Evolutionary conservation across 2,113 vertebrate species (phyloP).

Genomic region (Shinisaurus crocodilurus): DNA sequence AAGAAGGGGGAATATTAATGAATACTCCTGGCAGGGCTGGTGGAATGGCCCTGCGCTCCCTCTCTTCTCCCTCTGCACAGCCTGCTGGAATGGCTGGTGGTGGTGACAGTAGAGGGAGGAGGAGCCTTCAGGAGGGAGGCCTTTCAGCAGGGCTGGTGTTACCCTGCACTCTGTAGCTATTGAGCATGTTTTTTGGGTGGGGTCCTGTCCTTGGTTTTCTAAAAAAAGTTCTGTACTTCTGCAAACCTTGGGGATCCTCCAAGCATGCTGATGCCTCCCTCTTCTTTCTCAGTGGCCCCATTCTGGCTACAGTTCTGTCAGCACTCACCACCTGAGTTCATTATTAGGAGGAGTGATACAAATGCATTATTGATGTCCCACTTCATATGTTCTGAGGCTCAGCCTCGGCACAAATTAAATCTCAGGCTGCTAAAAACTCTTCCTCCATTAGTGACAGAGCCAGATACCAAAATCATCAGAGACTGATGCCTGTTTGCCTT

Average conservation of each 20-base stretch:
- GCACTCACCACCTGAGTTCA: neutral
- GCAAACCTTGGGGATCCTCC: neutral
- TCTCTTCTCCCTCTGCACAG: too few species aligned
- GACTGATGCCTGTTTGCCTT: slow-evolving; percentile 33
- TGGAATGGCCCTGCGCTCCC: too few species aligned
- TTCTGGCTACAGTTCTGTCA: neutral
- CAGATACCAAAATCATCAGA: slow-evolving; percentile 52
- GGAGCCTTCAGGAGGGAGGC: too few species aligned
- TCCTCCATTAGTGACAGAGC: slow-evolving; percentile 50
- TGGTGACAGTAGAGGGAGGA: too few species aligned
- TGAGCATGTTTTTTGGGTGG: neutral
- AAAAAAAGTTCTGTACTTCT: neutral
- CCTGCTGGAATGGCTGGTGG: too few species aligned
- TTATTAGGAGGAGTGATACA: neutral
- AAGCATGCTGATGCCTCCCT: neutral
- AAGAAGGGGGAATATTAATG: too few species aligned
- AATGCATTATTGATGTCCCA: neutral
- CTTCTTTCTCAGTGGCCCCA: neutral
- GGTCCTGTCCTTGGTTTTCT: neutral
- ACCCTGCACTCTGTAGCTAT: neutral
- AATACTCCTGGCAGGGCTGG: too few species aligned
- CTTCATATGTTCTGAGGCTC: neutral
- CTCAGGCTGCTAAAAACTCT: slow-evolving; percentile 55
- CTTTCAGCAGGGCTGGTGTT: too few species aligned
- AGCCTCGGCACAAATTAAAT: slow-evolving; percentile 16